Conservation (phyloP, 2,113 vertebrate species). For the Xiphophorus hellerii region DNA sequence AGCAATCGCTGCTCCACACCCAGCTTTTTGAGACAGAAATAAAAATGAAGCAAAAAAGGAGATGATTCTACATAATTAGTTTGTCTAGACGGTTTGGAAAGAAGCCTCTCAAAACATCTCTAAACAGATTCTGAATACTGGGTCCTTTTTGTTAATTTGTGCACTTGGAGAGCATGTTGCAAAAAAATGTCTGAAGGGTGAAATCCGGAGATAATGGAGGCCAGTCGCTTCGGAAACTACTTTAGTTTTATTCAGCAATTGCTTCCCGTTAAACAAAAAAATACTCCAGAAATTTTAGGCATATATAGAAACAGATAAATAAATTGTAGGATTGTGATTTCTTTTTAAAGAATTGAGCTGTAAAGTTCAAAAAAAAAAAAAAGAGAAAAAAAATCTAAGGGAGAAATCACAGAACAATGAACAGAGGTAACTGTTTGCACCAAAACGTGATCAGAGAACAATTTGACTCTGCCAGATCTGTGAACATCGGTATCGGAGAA, state of each 20-base stretch:
- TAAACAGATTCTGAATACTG: conserved; percentile 45
- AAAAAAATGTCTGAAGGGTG: conserved; percentile 24
- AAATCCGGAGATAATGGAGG: not conserved
- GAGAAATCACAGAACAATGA: too few relatives aligned
- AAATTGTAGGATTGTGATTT: not conserved
- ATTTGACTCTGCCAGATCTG: not conserved
- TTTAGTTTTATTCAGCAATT: not conserved
- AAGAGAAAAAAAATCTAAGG: too few relatives aligned
- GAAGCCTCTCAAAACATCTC: conserved; percentile 65
- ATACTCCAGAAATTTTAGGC: not conserved
- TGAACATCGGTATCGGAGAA: not conserved
- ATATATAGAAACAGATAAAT: not conserved
- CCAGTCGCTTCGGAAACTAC: not conserved
- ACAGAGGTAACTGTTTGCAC: too few relatives aligned
- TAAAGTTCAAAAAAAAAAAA: not conserved
- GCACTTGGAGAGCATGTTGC: conserved; percentile 44
- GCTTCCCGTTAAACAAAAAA: too few relatives aligned
- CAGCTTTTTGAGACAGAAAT: conserved; percentile 56
- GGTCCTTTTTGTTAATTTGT: conserved; percentile 25
- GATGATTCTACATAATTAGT: conserved; percentile 73
- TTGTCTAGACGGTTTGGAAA: conserved; percentile 78
- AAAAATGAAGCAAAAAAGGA: conserved; percentile 23
- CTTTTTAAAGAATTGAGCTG: not conserved
- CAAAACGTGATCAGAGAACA: too few relatives aligned
- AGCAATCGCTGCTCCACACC: conserved; percentile 53